Conservation (phyloP, 1,140 invertebrate genomes). For the Drosophila azteca region DNA sequence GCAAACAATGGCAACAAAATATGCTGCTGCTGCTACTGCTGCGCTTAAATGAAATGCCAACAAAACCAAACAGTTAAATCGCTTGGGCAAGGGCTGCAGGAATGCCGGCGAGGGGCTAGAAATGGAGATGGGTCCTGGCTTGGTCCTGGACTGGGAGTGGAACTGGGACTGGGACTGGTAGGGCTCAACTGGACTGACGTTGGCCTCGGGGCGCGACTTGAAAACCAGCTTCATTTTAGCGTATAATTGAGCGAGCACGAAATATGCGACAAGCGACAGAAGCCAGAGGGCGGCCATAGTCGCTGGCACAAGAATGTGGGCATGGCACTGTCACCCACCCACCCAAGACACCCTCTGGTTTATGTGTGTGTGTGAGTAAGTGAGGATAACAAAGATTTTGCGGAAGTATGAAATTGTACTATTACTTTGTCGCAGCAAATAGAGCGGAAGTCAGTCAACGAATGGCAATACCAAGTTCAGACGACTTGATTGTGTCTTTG, state of each 20-base stretch:
- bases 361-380: slow-evolving; percentile 11
- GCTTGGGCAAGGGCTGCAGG: slow-evolving; percentile 33
- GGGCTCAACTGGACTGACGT: slow-evolving; percentile 35
- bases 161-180: slow-evolving; percentile 8
- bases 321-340: slow-evolving; percentile 33
- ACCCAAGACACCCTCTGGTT: background rate
- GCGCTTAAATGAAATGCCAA: slow-evolving; percentile 79
- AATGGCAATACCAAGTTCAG: slow-evolving; percentile 54
- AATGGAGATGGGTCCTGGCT: background rate
- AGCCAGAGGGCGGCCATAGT: slow-evolving; percentile 51
- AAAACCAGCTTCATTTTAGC: slow-evolving; percentile 79
- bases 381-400: slow-evolving; percentile 62
- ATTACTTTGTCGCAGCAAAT: slow-evolving; percentile 79
- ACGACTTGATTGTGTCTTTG: slow-evolving; percentile 71
- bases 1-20: slow-evolving; percentile 80
- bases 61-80: slow-evolving; percentile 74
- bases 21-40: slow-evolving; percentile 66
- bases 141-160: background rate
- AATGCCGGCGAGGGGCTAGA: slow-evolving; percentile 15
- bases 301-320: slow-evolving; percentile 48
- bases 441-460: slow-evolving; percentile 80
- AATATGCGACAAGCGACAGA: slow-evolving; percentile 72
- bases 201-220: slow-evolving; percentile 58
- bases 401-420: slow-evolving; percentile 80
- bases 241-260: slow-evolving; percentile 77